Base-by-base conservation (phyloP, 2,888 invertebrate genomes). In the Caenorhabditis virilis region DNA sequence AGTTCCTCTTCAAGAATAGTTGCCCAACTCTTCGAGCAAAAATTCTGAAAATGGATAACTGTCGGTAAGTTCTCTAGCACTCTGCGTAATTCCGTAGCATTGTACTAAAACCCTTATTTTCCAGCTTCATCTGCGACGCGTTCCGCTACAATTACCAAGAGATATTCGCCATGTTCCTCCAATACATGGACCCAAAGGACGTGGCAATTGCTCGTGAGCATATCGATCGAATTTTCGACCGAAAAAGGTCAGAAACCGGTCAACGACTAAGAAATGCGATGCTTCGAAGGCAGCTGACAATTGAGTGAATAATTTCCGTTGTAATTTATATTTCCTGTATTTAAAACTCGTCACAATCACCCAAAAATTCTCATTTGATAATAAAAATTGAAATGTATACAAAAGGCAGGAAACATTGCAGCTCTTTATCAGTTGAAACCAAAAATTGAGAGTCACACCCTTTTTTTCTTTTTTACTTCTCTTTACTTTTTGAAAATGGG, bases 71-170 rank as follows among this genome's bases (percentile, higher is more conserved):
- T 20, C n/a, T n/a, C n/a, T n/a, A n/a, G 15, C 23, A 9, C 13
- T 13, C 30, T 30, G 7, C 11, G 27, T 18, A 43, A 16, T 5
- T 5, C 18, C 6, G 7, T 6, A 22, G 5, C 4, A 6, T 7
- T 6, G 20, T 20, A 18, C 15, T 5, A 50, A 23, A 23, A 6
- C 18, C n/a, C 18, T 35, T 13, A 35, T 42, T n/a, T 42, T 63
- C 56, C 57, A 74, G 74, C 60, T 45, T 72, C 16, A 46, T 76
- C 13, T 66, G 68, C 27, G 76, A 76, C 38, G 69, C 73, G 2
- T 74, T 69, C 45, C 69, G 69, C 13, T 72, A 72, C 53, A 76
- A 74, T 23, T 43, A 62, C 27, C 42, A 51, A 11, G 73, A 74
- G 27, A 63, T 61, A 9, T 74, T 72, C 48, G 51, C 64, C 1